Evolutionary conservation across 64 coral and sea anemone genomes (phyloP), one percentile per base, ranked within the genome.

Genomic region (Montipora capricornis): DNA sequence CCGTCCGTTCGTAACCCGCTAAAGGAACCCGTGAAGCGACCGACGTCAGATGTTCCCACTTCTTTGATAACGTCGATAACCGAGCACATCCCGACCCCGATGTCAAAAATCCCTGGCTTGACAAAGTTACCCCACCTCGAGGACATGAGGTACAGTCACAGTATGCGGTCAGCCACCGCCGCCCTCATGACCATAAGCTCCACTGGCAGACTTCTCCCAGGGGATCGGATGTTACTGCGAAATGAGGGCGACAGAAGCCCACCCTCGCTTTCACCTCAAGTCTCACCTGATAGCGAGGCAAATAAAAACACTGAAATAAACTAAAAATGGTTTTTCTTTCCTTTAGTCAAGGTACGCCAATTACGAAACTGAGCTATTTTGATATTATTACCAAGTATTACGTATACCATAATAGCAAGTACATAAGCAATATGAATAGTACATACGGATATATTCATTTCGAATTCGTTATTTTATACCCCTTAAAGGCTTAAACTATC

Each of bases 131-230:
- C 86, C 50, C 69, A 93, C 58, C 88, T 86, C 16, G 91, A 93
- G 12, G 91, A 93, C 12, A 78, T 87, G 58, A 20, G 45, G 73
- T 83, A 93, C 57, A 82, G 64, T 58, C 92, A 97, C 49, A 88
- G 95, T 84, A 84, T 94, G 49, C 82, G 89, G 37, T 80, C 92
- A 22, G 95, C 95, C 5, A 94, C 92, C 47, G 92, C 83, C 37
- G 92, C 95, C 20, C 71, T 97, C 7, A 94, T 97, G 45, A 94
- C 95, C 17, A 97, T 97, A 84, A 97, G 95, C 26, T 90, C 93
- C 62, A 47, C 87, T 68, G 81, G 81, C 47, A 13, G 81, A 67
- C 5, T 82, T 5, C 47, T 89, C 13, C 47, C 70, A 3, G 93
- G 53, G 51, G 89, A 78, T n/a, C 87, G 87, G 17, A 61, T 89